Evolutionary conservation across 2,888 invertebrate species (phyloP), one percentile per base, ranked within the genome.

Genomic region (Arenicola marina): DNA sequence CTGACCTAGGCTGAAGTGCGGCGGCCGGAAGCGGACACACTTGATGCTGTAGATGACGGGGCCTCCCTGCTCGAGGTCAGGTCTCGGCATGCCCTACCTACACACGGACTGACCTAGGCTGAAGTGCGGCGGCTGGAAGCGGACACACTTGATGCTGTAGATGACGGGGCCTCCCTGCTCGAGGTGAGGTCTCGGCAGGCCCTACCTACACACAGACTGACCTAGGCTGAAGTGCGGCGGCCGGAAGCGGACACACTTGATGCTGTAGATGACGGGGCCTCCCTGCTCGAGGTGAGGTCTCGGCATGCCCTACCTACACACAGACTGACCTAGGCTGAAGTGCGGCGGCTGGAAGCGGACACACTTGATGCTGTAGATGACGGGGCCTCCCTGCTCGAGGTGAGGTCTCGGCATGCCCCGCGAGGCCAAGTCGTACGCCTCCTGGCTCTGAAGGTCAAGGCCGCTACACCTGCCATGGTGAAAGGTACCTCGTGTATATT

Each of bases 11-110:
- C 90, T 91, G 78, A 97, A 95, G 71, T 92, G 85, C 0, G 97
- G 97, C 18, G 89, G 87, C 29, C 89, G 84, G 80, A 92, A 95
- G 66, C 91, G 86, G 1, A 92, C 87, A 83, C 95, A 91, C 81
- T 91, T 92, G 32, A 97, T 88, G 31, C 91, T 89, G 83, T 96
- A 97, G 29, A 97, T 77, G 33, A 96, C 85, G 0, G 95, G 92
- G 29, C 89, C 85, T 63, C 89, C 89, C 4, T 71, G 60, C 4
- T 60, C 57, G 43, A 85, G 87, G 0, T 86, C 85, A 0, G 97
- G 95, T 62, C 95, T n/a, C n/a, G n/a, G n/a, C n/a, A n/a, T n/a
- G n/a, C n/a, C n/a, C n/a, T n/a, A n/a, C n/a, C n/a, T 18, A 21
- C n/a, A 24, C n/a, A 21, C 11, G n/a, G 28, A 71, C 69, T 68